A percentile compares a stretch with the other conserved stretches of the same genome.
Evolutionary conservation across 2,888 invertebrate species (phyloP).

Genomic region (Pammene aurita): DNA sequence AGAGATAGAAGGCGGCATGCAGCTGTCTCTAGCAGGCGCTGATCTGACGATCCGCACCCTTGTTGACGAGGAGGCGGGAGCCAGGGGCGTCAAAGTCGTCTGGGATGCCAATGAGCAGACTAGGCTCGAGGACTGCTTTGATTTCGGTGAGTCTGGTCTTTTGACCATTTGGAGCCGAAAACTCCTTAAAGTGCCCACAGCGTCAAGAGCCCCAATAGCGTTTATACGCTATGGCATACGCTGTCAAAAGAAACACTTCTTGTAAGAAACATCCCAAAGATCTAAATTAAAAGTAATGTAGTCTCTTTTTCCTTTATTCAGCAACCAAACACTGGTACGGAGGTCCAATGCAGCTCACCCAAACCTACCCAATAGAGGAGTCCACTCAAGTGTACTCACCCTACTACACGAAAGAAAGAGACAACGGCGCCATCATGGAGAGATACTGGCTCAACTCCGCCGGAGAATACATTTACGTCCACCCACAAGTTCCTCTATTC

Average conservation of each 20-base stretch:
- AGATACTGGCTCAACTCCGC: constrained; percentile 89
- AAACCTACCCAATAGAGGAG: constrained; percentile 85
- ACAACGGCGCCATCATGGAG: constrained; percentile 84
- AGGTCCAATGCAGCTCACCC: constrained; percentile 84
- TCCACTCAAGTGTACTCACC: constrained; percentile 78
- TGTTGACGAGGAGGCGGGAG: constrained; percentile 55
- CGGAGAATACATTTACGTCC: constrained; percentile 86
- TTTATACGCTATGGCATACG: too few species aligned
- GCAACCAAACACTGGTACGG: constrained; percentile 86
- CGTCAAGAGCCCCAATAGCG: too few species aligned
- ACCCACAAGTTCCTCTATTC: constrained; percentile 86
- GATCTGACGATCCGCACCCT: constrained; percentile 65
- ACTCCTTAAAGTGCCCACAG: too few species aligned
- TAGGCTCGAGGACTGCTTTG: constrained; percentile 78
- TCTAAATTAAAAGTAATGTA: too few species aligned
- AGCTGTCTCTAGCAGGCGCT: constrained; percentile 58
- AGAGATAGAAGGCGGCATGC: constrained; percentile 63
- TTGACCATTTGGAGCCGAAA: background rate
- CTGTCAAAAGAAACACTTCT: too few species aligned
- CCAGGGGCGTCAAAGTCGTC: constrained; percentile 65
- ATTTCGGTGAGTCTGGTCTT: constrained; percentile 62
- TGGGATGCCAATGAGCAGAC: constrained; percentile 62
- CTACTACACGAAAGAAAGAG: constrained; percentile 79
- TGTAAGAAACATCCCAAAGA: too few species aligned
- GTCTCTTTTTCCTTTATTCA: constrained; percentile 45